These are phyloP conservation scores for Diadema setosum DNA, from an alignment of 35 echinoderm and acorn worm genomes.

Conservation along the genomic window DNA sequence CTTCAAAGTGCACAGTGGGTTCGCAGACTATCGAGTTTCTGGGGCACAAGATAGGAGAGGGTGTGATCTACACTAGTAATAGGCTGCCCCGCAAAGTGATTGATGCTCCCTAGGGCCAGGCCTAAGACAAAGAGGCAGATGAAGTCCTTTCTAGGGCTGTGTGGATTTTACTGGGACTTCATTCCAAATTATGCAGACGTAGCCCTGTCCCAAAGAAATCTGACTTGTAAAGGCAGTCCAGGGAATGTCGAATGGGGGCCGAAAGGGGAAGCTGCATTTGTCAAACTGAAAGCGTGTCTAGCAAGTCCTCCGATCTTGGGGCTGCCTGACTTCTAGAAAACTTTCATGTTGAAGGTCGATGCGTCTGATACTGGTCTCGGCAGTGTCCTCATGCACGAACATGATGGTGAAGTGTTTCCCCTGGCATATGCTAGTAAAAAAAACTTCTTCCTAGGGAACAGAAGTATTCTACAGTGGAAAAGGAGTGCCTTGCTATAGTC, in stretches of 20 bases:
- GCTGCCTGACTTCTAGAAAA: not conserved
- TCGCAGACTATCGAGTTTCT: not conserved
- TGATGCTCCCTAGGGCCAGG: too few relatives aligned
- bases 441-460: not conserved
- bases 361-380: not conserved
- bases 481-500: constrained; percentile 33
- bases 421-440: not conserved
- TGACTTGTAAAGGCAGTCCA: not conserved
- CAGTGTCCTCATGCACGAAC: not conserved
- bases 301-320: not conserved
- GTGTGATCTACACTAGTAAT: not conserved
- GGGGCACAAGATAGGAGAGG: not conserved
- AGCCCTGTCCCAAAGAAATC: not conserved
- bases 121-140: too few relatives aligned
- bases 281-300: not conserved
- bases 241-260: not conserved
- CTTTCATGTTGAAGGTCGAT: not conserved
- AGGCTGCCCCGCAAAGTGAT: not conserved
- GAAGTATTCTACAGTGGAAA: constrained; percentile 6
- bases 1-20: constrained; percentile 8
- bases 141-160: not conserved
- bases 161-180: not conserved
- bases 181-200: constrained; percentile 18
- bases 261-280: not conserved
- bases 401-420: constrained; percentile 3